A percentile compares a stretch with the other conserved stretches of the same genome.
Evolutionary conservation across 2,888 invertebrate species (phyloP).

Genomic region (Ecdyonurus torrentis): DNA sequence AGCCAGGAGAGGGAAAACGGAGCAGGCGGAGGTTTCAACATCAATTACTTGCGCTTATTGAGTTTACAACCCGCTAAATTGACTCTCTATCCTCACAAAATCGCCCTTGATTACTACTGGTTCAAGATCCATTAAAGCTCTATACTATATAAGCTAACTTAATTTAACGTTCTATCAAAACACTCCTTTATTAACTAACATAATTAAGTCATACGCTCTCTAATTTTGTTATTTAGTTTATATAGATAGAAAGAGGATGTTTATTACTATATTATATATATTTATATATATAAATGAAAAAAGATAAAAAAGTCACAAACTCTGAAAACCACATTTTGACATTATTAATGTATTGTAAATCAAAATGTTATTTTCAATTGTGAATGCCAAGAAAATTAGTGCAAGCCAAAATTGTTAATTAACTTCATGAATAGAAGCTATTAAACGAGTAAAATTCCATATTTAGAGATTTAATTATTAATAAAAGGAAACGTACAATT

Average conservation of each 20-base stretch:
- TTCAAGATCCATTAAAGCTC: slow-evolving; percentile 2
- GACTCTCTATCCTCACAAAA: background rate
- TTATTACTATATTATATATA: too few species aligned
- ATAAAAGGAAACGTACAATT: too few species aligned
- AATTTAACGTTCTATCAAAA: background rate
- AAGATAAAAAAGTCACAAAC: background rate
- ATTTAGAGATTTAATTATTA: too few species aligned
- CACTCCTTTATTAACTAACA: background rate
- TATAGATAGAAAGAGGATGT: background rate
- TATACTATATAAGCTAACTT: background rate
- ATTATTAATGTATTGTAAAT: background rate
- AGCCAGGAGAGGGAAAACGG: too few species aligned
- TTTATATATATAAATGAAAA: too few species aligned
- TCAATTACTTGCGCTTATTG: slow-evolving; percentile 3
- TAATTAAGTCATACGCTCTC: background rate
- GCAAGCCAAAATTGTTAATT: background rate
- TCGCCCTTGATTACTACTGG: background rate
- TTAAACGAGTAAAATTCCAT: background rate
- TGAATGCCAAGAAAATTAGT: background rate
- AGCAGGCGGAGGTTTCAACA: background rate
- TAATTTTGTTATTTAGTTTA: background rate
- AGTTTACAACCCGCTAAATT: slow-evolving; percentile 1
- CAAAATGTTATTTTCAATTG: background rate
- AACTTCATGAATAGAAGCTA: background rate
- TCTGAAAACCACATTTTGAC: background rate